A percentile compares a stretch with the other conserved stretches of the same genome.
phyloP scores from a whole-genome alignment of 92 coral and sea anemone species.

The Isaurus tuberculatus region DNA sequence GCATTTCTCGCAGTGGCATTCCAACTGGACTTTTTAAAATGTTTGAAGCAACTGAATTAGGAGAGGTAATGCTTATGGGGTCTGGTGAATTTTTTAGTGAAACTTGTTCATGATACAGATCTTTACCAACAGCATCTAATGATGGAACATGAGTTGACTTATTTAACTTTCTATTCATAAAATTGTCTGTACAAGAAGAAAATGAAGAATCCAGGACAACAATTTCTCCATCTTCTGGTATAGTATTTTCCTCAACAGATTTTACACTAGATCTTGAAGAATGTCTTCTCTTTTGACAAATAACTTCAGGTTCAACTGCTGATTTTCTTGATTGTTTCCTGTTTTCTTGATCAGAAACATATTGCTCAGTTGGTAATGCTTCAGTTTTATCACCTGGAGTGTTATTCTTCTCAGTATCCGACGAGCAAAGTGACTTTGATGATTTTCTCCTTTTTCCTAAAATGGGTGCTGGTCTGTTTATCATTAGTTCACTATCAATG shows the following conservation, averaged over 20 bases:
- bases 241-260: constrained; percentile 43
- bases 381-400: neutral
- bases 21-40: constrained; percentile 35
- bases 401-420: constrained; percentile 3
- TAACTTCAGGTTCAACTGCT: constrained; percentile 15
- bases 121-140: constrained; percentile 6
- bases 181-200: constrained; percentile 21
- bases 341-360: constrained; percentile 1
- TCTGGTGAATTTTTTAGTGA: constrained; percentile 25
- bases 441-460: constrained; percentile 45
- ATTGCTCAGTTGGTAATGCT: neutral
- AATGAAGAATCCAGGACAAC: constrained; percentile 43
- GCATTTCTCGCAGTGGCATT: constrained; percentile 72
- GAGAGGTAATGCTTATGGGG: constrained; percentile 4
- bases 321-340: constrained; percentile 16
- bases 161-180: neutral
- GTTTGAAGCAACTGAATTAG: constrained; percentile 17
- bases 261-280: constrained; percentile 54
- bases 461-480: neutral
- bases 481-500: neutral
- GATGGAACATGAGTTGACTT: constrained; percentile 8
- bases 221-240: constrained; percentile 33
- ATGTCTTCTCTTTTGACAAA: constrained; percentile 21
- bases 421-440: constrained; percentile 17
- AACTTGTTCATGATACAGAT: constrained; percentile 24